Conservation (phyloP, 2,888 invertebrate genomes). For the Cistogaster globosa region DNA sequence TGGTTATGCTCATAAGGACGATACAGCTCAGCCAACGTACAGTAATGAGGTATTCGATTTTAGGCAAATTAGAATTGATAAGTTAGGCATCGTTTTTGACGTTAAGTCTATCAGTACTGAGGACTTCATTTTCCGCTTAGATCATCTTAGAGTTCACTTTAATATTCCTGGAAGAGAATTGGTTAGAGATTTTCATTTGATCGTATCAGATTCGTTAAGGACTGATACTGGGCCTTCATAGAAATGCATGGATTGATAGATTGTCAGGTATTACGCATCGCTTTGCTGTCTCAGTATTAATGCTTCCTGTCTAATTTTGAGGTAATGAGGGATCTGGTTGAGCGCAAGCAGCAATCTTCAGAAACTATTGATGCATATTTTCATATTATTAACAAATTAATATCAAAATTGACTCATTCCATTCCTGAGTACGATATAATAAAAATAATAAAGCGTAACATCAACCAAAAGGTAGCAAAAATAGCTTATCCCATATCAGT, state of each 20-base stretch:
- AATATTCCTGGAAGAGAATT: neutral
- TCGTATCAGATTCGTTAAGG: neutral
- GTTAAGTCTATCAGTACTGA: neutral
- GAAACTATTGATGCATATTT: constrained; percentile 12
- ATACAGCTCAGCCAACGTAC: neutral
- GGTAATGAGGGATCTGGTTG: neutral
- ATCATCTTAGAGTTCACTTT: neutral
- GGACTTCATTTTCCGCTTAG: neutral
- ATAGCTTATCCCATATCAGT: neutral
- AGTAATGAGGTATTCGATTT: too few relatives aligned
- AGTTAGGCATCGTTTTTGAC: neutral
- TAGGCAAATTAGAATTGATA: neutral
- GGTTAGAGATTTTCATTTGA: neutral
- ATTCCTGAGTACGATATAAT: neutral
- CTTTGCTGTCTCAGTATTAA: neutral
- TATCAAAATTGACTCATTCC: constrained; percentile 4
- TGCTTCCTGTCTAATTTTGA: neutral
- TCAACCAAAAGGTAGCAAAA: neutral
- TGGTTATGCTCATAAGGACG: neutral
- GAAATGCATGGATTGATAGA: neutral
- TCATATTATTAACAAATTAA: neutral
- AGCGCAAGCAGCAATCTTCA: neutral
- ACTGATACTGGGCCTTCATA: neutral
- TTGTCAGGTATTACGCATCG: neutral
- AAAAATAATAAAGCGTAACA: neutral